These are phyloP conservation scores for Cephus cinctus DNA, from an alignment of 1,140 invertebrate genomes.

Conservation along the genomic window DNA sequence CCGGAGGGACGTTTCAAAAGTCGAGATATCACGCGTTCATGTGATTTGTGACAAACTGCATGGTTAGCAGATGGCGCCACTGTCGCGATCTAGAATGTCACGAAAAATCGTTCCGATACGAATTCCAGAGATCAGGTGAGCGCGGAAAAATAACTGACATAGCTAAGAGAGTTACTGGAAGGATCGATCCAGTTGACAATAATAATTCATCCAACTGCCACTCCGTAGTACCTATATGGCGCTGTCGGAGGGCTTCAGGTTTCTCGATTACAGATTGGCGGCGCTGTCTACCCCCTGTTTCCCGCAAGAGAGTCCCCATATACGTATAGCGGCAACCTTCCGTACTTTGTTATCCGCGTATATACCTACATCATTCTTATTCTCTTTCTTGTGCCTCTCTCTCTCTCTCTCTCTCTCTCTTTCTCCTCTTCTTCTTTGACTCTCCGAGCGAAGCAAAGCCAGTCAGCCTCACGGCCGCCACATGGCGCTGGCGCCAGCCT, in stretches of 20 bases:
- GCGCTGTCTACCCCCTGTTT: constrained; percentile 4
- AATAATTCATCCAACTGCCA: constrained; percentile 14
- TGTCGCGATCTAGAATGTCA: no score
- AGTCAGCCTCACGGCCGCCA: constrained; percentile 16
- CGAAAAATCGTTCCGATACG: neutral
- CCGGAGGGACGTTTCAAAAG: no score
- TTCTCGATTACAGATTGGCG: constrained; percentile 28
- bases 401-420: constrained; percentile 11
- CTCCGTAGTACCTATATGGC: constrained; percentile 17
- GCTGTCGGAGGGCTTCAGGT: constrained; percentile 20
- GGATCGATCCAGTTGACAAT: constrained; percentile 14
- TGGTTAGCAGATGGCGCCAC: no score
- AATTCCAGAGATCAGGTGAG: neutral
- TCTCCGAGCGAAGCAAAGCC: constrained; percentile 4
- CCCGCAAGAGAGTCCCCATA: neutral
- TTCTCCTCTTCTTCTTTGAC: constrained; percentile 10
- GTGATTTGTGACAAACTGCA: no score
- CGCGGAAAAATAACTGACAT: constrained; percentile 15
- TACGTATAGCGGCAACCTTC: constrained; percentile 4
- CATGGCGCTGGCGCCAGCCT: constrained; percentile 34
- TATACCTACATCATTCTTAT: constrained; percentile 13
- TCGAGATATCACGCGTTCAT: no score
- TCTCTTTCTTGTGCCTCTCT: neutral
- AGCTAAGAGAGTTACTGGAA: neutral
- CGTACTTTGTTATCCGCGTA: constrained; percentile 1